These are phyloP conservation scores for Platysteira castanea DNA, from an alignment of 2,113 vertebrate species.

Conservation along the genomic window DNA sequence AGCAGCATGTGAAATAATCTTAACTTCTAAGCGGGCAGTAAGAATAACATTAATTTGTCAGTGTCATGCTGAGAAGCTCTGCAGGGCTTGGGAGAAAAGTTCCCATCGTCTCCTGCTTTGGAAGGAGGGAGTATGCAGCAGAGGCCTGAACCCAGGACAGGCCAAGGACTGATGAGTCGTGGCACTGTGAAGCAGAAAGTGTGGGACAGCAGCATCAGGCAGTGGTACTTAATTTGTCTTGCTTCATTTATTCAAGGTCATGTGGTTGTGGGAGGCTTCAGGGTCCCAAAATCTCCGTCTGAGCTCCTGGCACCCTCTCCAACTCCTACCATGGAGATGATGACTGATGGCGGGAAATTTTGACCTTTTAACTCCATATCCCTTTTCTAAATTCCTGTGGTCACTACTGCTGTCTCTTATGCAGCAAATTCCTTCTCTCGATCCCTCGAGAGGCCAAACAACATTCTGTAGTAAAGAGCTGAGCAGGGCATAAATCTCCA, in stretches of 20 bases:
- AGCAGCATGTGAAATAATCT: background rate
- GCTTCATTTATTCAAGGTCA: background rate
- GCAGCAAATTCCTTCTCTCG: background rate
- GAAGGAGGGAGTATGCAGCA: background rate
- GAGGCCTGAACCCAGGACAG: background rate
- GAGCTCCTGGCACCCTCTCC: background rate
- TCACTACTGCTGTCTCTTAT: constrained; percentile 38
- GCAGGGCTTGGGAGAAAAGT: background rate
- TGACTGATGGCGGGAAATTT: constrained; percentile 29
- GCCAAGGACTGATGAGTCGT: background rate
- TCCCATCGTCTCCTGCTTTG: background rate
- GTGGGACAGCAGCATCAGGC: background rate
- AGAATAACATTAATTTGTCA: background rate
- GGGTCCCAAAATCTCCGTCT: background rate
- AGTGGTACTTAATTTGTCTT: background rate
- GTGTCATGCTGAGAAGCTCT: background rate
- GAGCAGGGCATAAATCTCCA: background rate
- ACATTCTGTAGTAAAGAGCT: constrained; percentile 6
- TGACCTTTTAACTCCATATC: constrained; percentile 49
- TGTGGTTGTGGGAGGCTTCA: background rate
- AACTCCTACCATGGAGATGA: background rate
- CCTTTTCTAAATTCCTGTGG: constrained; percentile 54
- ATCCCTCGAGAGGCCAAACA: constrained; percentile 19
- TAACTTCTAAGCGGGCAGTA: background rate
- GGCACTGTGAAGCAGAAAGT: background rate